Evolutionary conservation across 2,888 invertebrate species (phyloP), one percentile per base, ranked within the genome.

Genomic region (Pseudanteris insignis): DNA sequence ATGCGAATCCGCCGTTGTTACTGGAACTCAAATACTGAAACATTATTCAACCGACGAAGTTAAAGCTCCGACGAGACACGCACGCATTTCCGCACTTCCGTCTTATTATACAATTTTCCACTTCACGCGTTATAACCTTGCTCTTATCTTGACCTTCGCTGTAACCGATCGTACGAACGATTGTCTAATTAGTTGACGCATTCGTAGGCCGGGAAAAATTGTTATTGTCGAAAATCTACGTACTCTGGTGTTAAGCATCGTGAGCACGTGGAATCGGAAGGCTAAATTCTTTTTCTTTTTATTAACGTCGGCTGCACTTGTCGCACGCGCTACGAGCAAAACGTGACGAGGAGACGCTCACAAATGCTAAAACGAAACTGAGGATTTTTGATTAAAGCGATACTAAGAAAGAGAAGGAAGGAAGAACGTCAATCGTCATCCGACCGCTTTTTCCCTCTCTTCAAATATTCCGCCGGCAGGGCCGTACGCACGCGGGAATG

Each of bases 391-490:
- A 59, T 59, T 59, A 53, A 59, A 59, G 36, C 51, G 28, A 53
- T 26, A 41, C 46, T 30, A 14, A 37, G 33, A 34, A 25, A 14
- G 46, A 33, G 47, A 30, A 43, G 51, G 51, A 40, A 51, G 51
- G 51, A 33, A 59, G 41, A 46, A 51, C 59, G 59, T 59, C 51
- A 59, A 53, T 59, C 59, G 59, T 59, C 51, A 53, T 53, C 51
- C 58, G 58, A 59, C 46, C 43, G 50, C 51, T 37, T 59, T 54
- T 59, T 58, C 58, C 58, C 58, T 46, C 58, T 51, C 58, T 51
- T 40, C 46, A 40, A 46, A 51, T 59, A 51, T 34, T 51, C 26
- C 37, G 40, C 28, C 30, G 50, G 21, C 58, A 58, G 50, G 32
- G 44, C 50, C 58, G 58, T 58, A 58, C 14, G 6, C 26, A 18